Base-by-base conservation (phyloP, 2,113 vertebrate species). In the Sebastes fasciatus region DNA sequence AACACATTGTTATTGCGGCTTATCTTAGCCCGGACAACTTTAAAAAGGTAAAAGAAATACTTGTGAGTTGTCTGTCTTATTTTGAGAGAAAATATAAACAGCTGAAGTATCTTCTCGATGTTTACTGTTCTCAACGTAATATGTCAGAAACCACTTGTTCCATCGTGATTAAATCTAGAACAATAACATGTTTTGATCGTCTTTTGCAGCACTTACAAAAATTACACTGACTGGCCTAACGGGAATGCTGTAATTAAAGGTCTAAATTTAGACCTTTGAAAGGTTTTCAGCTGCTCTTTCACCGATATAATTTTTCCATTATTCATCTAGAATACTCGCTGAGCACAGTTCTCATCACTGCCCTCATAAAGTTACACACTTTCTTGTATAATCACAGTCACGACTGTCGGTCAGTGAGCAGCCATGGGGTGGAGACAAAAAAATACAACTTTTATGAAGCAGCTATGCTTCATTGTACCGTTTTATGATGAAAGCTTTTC, bases 401-500 rank as follows among this genome's bases (percentile, higher is more conserved):
- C 12, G 14, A 54, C 9, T n/a, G 54, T 7, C 54, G 43, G 66
- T 34, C 64, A 21, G 23, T n/a, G 17, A 82, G 69, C 49, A 62
- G 57, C 66, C 7, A 2, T 54, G 80, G 42, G 3, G 62, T 43
- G 63, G 42, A 80, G 26, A 68, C 1, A 42, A 0, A 76, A 54
- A 51, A 4, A 63, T 21, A 51, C 14, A 72, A 34, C 17, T 57
- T 16, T n/a, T 16, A 9, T 23, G 4, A 71, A 40, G 10, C 76
- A 8, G 49, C 10, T 6, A 5, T 19, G 51, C 5, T 2, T 73
- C 13, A 13, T 54, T 94, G 93, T 92, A 99, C 98, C 96, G 96
- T 90, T 96, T 97, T 80, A 97, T 91, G 43, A 96, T 89, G 91
- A 97, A 97, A 43, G 95, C 95, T 83, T 96, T 99, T 46, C 96